phyloP scores from a whole-genome alignment of 2,797 vertebrate genomes.

The Vipera latastei region DNA sequence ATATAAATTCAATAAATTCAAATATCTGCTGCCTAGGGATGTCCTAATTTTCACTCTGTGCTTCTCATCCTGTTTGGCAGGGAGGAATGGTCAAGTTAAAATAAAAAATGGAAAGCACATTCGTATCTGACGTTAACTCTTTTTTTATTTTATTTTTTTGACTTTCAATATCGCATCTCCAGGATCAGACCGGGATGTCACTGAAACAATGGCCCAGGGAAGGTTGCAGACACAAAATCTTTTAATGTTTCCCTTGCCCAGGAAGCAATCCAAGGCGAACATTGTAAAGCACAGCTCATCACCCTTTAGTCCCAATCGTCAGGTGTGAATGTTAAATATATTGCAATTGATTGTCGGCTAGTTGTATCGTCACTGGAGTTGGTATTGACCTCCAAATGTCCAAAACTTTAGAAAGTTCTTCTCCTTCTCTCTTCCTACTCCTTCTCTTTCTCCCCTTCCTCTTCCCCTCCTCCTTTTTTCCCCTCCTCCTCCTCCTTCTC shows the following conservation, averaged over 20 bases:
- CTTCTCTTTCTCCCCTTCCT: too few species aligned
- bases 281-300: not conserved
- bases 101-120: not conserved
- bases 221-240: not conserved
- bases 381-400: not conserved
- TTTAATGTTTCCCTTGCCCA: not conserved
- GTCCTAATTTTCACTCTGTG: accelerated
- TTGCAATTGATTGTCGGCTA: not conserved
- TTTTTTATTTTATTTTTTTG: too few species aligned
- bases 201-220: not conserved
- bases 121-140: not conserved
- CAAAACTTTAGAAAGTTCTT: not conserved
- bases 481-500: not conserved
- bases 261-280: not conserved
- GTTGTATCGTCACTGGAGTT: not conserved
- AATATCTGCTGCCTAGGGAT: not conserved
- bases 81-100: not conserved
- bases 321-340: not conserved
- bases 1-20: too few species aligned
- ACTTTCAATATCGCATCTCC: not conserved
- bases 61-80: not conserved
- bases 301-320: not conserved
- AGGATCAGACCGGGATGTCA: not conserved
- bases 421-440: not conserved
- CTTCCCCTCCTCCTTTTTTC: too few species aligned